Conservation (phyloP, 1,140 invertebrate species). For the Procambarus clarkii region DNA sequence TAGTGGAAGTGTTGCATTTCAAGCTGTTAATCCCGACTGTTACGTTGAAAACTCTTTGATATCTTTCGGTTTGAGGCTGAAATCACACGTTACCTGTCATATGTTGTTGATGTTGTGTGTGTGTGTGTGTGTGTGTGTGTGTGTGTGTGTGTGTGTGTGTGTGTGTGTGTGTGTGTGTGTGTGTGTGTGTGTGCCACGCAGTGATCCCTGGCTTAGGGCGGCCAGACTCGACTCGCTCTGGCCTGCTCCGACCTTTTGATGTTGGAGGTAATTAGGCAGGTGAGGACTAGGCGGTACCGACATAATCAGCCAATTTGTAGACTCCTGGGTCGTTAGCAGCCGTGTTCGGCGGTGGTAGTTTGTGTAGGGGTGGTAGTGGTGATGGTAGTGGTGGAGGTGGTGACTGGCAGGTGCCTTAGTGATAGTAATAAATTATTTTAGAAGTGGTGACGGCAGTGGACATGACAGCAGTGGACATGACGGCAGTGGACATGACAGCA, state of each 20-base stretch:
- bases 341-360: neutral
- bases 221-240: neutral
- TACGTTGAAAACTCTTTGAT: too few relatives aligned
- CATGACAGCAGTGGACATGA: too few relatives aligned
- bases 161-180: constrained; percentile 3
- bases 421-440: too few relatives aligned
- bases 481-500: too few relatives aligned
- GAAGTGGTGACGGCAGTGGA: too few relatives aligned
- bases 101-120: too few relatives aligned
- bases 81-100: too few relatives aligned
- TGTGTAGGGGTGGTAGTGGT: neutral
- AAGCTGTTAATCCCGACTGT: too few relatives aligned
- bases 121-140: neutral
- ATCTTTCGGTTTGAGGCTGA: too few relatives aligned
- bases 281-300: neutral
- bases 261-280: neutral
- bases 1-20: too few relatives aligned
- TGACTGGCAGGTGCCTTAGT: neutral
- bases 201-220: neutral
- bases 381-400: neutral
- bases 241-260: neutral
- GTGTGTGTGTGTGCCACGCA: neutral
- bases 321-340: constrained; percentile 8
- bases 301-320: constrained; percentile 17
- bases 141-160: constrained; percentile 1